A percentile compares a stretch with the other conserved stretches of the same genome.
These are phyloP conservation scores for Theretra japonica DNA, from an alignment of 2,888 invertebrate species.

Conservation along the genomic window DNA sequence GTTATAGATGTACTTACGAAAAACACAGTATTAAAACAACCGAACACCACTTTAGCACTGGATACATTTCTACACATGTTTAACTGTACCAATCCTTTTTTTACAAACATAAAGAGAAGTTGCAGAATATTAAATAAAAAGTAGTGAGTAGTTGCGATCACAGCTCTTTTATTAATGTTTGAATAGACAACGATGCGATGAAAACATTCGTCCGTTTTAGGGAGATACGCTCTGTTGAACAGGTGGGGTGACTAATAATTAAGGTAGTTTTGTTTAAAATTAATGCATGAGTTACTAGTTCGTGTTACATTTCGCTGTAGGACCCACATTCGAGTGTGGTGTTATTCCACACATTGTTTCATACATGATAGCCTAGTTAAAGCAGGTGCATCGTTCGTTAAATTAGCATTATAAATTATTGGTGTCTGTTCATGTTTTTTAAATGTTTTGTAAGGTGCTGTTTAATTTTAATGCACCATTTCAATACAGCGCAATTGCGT, in stretches of 20 bases:
- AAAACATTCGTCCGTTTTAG: conserved; percentile 81
- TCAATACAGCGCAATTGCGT: no score
- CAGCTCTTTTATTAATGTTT: conserved; percentile 59
- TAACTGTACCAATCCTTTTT: conserved; percentile 36
- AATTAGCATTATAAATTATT: background rate
- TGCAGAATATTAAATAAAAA: conserved; percentile 28
- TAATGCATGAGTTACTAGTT: conserved; percentile 68
- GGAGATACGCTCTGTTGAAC: conserved; percentile 83
- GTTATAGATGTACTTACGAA: conserved; percentile 80
- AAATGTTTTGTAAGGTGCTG: no score
- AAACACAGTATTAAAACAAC: conserved; percentile 87
- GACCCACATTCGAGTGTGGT: background rate
- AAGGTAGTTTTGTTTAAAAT: conserved; percentile 80
- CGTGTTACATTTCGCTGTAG: conserved; percentile 18
- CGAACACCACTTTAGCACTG: conserved; percentile 87
- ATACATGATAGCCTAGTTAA: conserved; percentile 1
- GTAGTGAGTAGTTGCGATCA: conserved; percentile 46
- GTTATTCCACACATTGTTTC: background rate
- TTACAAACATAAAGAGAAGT: conserved; percentile 34
- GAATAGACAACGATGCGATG: conserved; percentile 69
- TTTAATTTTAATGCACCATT: no score
- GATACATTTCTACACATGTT: conserved; percentile 75
- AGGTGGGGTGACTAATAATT: conserved; percentile 85
- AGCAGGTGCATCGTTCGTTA: background rate
- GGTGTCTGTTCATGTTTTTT: background rate